Evolutionary conservation across 1,140 invertebrate genomes (phyloP).

Genomic region (Dryas iulia): DNA sequence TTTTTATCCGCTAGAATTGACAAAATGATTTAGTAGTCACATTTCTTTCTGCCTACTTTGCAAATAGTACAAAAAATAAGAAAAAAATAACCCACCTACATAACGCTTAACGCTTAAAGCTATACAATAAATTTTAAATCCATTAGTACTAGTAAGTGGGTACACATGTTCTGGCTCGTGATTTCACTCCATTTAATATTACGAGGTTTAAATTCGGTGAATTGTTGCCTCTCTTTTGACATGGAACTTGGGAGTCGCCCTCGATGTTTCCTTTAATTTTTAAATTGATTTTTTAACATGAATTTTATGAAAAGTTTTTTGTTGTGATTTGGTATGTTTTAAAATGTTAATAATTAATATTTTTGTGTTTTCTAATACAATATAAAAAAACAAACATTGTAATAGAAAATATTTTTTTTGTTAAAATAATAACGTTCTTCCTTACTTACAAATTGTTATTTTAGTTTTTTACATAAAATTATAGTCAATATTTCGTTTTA

Average conservation of each 20-base stretch:
- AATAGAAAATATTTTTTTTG: too few species aligned
- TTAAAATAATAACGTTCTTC: too few species aligned
- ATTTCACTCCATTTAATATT: constrained; percentile 75
- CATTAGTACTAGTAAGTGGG: constrained; percentile 70
- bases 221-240: constrained; percentile 63
- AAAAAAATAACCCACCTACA: background rate
- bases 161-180: constrained; percentile 73
- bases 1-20: too few species aligned
- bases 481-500: too few species aligned
- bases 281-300: constrained; percentile 42
- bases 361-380: too few species aligned
- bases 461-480: too few species aligned
- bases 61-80: background rate
- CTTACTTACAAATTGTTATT: too few species aligned
- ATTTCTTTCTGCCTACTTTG: background rate
- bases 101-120: background rate
- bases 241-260: constrained; percentile 47
- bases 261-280: constrained; percentile 40
- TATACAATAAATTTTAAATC: constrained; percentile 77
- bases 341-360: too few species aligned
- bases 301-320: background rate
- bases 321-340: background rate
- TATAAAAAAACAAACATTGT: too few species aligned
- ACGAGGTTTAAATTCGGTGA: constrained; percentile 77
- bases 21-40: too few species aligned